Base-by-base conservation (phyloP, 2,888 invertebrate genomes). In the Callosobruchus maculatus region DNA sequence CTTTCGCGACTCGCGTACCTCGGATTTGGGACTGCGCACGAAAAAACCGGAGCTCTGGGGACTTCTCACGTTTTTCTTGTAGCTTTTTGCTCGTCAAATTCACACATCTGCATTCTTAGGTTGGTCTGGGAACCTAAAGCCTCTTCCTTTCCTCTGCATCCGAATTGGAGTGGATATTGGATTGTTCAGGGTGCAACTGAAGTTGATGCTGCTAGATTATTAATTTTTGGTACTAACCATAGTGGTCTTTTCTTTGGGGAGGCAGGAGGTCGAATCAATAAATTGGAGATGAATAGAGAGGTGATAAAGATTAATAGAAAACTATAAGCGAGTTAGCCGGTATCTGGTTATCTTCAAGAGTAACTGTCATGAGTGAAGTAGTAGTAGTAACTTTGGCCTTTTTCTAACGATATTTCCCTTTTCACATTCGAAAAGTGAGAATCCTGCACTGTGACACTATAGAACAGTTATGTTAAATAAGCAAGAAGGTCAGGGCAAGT, bases 131-230 rank as follows among this genome's bases (percentile, higher is more conserved):
- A 70, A 77, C 79, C 18, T 68, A 70, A 3, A 77, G 80, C 84
- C 89, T 89, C 78, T 89, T 89, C 84, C 89, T 90, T 86, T 89
- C 89, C 81, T 87, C 77, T 88, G 80, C 21, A 84, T 85, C 74
- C 83, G 81, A 26, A 81, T 76, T 20, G 85, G 83, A 67, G 81
- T 75, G 67, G 76, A 75, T 67, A 78, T 78, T 0, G 81, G 80
- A 26, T 79, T 81, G 74, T 81, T 81, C 20, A 79, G 80, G 68
- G 21, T 68, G 68, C 5, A 21, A 70, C 79, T 80, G 71, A 81
- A 82, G n/a, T 82, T 81, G 75, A 75, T 80, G 18, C n/a, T 77
- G 72, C 80, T 81, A 4, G 77, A 21, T 75, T 76, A 22, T 71
- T 75, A 9, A 74, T 67, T 71, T 75, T 80, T 13, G 72, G 4